phyloP scores from a whole-genome alignment of 2,797 vertebrate species.

The Poeciliopsis infans region DNA sequence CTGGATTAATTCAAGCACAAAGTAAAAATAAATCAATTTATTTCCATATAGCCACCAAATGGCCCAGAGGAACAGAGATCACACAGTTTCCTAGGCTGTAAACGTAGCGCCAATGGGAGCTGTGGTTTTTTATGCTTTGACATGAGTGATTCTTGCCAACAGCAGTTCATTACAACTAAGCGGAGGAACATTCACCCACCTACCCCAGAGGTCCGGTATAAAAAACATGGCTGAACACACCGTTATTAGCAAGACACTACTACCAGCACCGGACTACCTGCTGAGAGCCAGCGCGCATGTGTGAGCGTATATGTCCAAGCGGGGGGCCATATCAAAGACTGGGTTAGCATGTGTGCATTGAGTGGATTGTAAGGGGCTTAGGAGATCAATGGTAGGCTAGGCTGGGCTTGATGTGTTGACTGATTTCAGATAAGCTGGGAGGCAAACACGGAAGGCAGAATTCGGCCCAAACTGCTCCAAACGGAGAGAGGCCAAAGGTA shows the following conservation, averaged over 20 bases:
- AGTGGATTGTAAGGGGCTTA: constrained; percentile 72
- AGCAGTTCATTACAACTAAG: constrained; percentile 1
- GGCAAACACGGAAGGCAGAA: constrained; percentile 52
- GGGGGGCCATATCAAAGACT: constrained; percentile 54
- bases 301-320: not conserved
- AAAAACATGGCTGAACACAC: constrained; percentile 23
- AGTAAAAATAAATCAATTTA: constrained; percentile 28
- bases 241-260: constrained; percentile 25
- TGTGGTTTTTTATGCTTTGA: constrained; percentile 1
- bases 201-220: not conserved
- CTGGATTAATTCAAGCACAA: constrained; percentile 23
- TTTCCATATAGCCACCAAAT: constrained; percentile 9
- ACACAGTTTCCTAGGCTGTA: constrained; percentile 8
- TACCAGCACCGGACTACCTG: constrained; percentile 29
- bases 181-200: not conserved
- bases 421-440: constrained; percentile 62
- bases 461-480: constrained; percentile 13
- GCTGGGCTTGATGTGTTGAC: constrained; percentile 60
- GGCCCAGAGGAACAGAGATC: constrained; percentile 5
- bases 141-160: not conserved
- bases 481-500: constrained; percentile 18
- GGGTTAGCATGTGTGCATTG: constrained; percentile 65
- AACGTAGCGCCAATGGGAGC: not conserved
- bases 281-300: constrained; percentile 7
- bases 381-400: constrained; percentile 60